A percentile compares a stretch with the other conserved stretches of the same genome.
These are phyloP conservation scores for Promerops cafer DNA, from an alignment of 2,113 vertebrate genomes.

Conservation along the genomic window DNA sequence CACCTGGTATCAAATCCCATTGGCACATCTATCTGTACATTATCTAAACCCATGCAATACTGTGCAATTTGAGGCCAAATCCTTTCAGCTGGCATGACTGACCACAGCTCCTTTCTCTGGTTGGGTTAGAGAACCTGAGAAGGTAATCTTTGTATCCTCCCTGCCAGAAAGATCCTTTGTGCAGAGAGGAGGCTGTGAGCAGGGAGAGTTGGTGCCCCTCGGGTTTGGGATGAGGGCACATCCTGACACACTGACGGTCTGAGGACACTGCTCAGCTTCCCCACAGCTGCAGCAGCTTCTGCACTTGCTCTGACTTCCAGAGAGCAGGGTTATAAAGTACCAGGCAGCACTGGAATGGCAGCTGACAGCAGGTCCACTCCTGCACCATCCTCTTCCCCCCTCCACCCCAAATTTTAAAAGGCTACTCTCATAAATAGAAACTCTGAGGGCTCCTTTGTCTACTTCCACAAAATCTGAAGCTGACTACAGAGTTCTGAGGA, in stretches of 20 bases:
- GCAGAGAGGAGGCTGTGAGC: neutral
- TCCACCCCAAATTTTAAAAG: neutral
- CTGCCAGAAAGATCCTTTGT: neutral
- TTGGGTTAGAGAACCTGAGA: neutral
- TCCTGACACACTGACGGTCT: neutral
- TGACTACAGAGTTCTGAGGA: neutral
- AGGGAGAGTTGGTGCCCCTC: neutral
- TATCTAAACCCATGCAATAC: neutral
- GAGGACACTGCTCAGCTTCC: neutral
- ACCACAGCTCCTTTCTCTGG: neutral
- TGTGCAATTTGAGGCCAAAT: neutral
- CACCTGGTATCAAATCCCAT: neutral
- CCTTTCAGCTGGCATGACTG: neutral
- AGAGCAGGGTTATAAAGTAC: neutral
- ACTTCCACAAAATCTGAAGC: neutral
- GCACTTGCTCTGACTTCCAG: neutral
- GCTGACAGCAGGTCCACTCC: neutral
- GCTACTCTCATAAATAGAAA: neutral
- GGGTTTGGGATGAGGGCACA: neutral
- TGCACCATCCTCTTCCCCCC: accelerated
- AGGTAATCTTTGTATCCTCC: neutral
- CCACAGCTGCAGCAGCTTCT: neutral
- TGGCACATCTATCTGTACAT: accelerated
- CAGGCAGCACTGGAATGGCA: neutral
- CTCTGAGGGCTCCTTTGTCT: neutral